phyloP scores from a whole-genome alignment of 64 coral and sea anemone species.

The Stichodactyla helianthus region DNA sequence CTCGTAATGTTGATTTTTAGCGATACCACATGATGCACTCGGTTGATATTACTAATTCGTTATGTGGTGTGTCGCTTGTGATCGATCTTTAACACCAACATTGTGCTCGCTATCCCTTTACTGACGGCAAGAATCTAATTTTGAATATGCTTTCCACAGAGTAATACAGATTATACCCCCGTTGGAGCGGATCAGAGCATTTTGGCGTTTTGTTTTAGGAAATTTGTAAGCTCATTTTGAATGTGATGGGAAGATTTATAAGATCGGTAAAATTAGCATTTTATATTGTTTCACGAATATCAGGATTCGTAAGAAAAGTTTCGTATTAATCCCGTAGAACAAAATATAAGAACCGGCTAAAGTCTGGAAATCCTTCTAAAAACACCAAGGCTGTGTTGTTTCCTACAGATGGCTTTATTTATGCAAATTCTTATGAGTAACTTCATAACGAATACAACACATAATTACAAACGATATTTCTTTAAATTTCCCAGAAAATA shows the following conservation, averaged over 20 bases:
- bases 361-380: not conserved
- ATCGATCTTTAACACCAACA: conserved; percentile 1
- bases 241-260: not conserved
- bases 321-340: no score
- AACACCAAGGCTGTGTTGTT: not conserved
- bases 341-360: not conserved
- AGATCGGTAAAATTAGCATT: not conserved
- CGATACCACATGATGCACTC: not conserved
- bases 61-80: not conserved
- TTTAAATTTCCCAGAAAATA: no score
- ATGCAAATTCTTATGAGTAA: not conserved
- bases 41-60: not conserved
- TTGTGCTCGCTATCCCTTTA: not conserved
- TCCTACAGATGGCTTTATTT: not conserved
- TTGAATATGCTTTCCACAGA: not conserved
- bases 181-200: not conserved
- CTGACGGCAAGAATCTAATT: not conserved
- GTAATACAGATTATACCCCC: no score
- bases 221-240: not conserved
- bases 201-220: not conserved
- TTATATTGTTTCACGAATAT: not conserved
- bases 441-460: not conserved
- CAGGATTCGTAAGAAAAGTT: not conserved
- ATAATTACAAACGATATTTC: no score
- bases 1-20: not conserved